Conservation (phyloP, 2,888 invertebrate genomes). For the Parapristionchus giblindavisi region DNA sequence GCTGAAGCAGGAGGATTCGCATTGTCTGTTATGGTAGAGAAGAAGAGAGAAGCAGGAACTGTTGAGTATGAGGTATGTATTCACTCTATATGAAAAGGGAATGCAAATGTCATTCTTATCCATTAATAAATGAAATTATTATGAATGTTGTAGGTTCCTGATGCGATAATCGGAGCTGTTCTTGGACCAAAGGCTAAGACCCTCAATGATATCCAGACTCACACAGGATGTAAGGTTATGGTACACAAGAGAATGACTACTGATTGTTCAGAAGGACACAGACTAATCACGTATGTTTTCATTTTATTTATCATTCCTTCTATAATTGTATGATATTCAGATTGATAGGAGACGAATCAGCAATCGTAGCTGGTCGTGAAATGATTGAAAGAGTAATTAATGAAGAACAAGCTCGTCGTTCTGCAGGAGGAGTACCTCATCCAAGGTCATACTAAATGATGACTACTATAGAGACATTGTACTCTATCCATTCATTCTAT, state of each 20-base stretch:
- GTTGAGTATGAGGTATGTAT: constrained; percentile 24
- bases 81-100: not conserved
- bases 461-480: not conserved
- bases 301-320: too few species aligned
- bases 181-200: constrained; percentile 95
- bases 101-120: not conserved
- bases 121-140: not conserved
- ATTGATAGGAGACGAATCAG: constrained; percentile 62
- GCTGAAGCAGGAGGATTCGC: constrained; percentile 38
- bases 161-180: constrained; percentile 94
- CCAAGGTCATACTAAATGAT: constrained; percentile 9
- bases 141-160: constrained; percentile 81
- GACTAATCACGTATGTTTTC: constrained; percentile 55
- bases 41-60: constrained; percentile 34
- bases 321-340: constrained; percentile 49
- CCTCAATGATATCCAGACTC: constrained; percentile 89
- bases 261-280: constrained; percentile 43
- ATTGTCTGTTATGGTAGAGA: constrained; percentile 34
- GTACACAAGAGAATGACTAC: constrained; percentile 73
- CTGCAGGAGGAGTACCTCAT: constrained; percentile 36
- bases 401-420: constrained; percentile 55
- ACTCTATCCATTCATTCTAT: not conserved
- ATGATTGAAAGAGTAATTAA: constrained; percentile 63
- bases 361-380: constrained; percentile 48
- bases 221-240: constrained; percentile 95